Conservation (phyloP, 2,113 vertebrate species). For the Gambusia affinis region DNA sequence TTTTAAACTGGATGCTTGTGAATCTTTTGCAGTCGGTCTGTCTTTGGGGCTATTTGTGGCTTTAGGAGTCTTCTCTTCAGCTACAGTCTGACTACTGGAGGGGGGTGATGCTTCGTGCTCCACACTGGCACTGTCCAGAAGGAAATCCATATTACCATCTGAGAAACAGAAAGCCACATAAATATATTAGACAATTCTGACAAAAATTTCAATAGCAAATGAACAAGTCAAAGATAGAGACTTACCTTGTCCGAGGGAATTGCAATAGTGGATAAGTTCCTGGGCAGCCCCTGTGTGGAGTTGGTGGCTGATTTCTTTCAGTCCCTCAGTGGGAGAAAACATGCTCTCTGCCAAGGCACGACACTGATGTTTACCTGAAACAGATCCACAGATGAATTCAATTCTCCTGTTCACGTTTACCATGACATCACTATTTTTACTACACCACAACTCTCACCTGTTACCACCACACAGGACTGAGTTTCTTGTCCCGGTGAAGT, state of each 20-base stretch:
- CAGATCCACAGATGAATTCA: neutral
- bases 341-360: constrained; percentile 92
- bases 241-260: constrained; percentile 89
- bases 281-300: constrained; percentile 88
- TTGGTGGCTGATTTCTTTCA: constrained; percentile 90
- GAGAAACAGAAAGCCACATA: constrained; percentile 27
- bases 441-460: constrained; percentile 78
- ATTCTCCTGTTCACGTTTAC: neutral
- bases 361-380: constrained; percentile 92
- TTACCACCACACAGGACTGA: constrained; percentile 94
- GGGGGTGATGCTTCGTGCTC: constrained; percentile 81
- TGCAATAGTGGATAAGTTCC: constrained; percentile 88
- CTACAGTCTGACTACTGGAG: constrained; percentile 69
- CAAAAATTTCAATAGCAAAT: constrained; percentile 10
- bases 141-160: constrained; percentile 91
- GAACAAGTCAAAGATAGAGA: neutral
- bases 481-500: constrained; percentile 84
- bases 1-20: constrained; percentile 37
- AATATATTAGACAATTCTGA: neutral
- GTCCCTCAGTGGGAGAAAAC: constrained; percentile 86
- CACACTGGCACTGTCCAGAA: constrained; percentile 86
- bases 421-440: neutral
- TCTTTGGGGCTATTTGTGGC: constrained; percentile 51
- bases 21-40: constrained; percentile 41
- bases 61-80: constrained; percentile 63